phyloP scores from a whole-genome alignment of 2,888 invertebrate species.

The Sinohyriopsis cumingii region DNA sequence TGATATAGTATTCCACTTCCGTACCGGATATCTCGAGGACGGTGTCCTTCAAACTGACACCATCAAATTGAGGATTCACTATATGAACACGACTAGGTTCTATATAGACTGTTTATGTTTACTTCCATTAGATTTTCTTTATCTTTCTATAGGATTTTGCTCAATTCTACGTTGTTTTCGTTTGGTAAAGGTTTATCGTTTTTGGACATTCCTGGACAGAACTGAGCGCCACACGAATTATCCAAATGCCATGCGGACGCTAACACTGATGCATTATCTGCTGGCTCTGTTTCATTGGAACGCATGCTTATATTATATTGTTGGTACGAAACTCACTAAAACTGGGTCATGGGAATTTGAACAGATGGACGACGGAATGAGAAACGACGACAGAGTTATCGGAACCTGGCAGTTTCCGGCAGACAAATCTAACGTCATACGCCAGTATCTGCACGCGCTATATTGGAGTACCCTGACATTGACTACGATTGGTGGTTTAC shows the following conservation, averaged over 20 bases:
- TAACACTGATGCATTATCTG: constrained; percentile 83
- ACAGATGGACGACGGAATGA: background rate
- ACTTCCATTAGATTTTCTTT: constrained; percentile 97
- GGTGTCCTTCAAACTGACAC: constrained; percentile 98
- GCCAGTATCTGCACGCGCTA: constrained; percentile 96
- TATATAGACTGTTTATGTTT: constrained; percentile 99
- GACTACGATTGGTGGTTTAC: constrained; percentile 94
- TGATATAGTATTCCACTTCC: constrained; percentile 97
- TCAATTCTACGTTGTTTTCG: constrained; percentile 96
- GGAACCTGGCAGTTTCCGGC: constrained; percentile 59
- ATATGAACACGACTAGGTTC: constrained; percentile 98
- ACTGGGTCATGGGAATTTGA: background rate
- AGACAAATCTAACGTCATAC: constrained; percentile 71
- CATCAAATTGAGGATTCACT: constrained; percentile 92
- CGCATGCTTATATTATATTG: constrained; percentile 96
- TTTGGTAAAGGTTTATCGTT: constrained; percentile 96
- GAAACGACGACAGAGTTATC: constrained; percentile 75
- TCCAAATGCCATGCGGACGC: constrained; percentile 86
- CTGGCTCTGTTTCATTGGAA: constrained; percentile 99
- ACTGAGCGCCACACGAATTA: constrained; percentile 99
- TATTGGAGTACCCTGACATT: constrained; percentile 98
- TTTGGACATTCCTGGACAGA: constrained; percentile 98
- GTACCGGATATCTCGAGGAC: constrained; percentile 97
- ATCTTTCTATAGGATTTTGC: constrained; percentile 94
- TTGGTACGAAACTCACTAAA: constrained; percentile 42